Evolutionary conservation across 2,113 vertebrate genomes (phyloP).

Genomic region (Chionis minor): DNA sequence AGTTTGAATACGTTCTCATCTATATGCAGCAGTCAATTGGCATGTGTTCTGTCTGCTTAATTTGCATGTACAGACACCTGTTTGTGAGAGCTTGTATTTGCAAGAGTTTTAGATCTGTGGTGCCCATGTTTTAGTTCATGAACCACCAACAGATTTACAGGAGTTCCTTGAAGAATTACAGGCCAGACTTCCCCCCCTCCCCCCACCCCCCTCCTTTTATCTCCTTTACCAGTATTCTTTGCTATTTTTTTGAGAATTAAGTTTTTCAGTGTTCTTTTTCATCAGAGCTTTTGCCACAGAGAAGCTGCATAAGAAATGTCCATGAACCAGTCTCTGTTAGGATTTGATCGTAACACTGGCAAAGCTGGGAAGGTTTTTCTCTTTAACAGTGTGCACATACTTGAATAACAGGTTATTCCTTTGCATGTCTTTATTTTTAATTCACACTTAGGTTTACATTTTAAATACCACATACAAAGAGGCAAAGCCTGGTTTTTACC

Average conservation of each 20-base stretch:
- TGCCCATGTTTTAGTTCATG: neutral
- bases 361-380: neutral
- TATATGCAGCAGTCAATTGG: neutral
- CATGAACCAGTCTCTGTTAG: neutral
- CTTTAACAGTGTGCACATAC: neutral
- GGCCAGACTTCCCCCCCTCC: neutral
- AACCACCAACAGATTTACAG: neutral
- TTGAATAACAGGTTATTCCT: slow-evolving; percentile 47
- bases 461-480: neutral
- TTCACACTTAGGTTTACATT: neutral
- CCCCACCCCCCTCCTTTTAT: neutral
- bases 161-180: neutral
- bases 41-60: neutral
- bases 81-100: neutral
- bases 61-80: neutral
- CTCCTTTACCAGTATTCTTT: neutral
- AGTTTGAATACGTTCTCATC: neutral
- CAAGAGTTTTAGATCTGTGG: neutral
- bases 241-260: neutral
- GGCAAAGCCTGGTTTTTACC: neutral
- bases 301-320: neutral
- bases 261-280: neutral
- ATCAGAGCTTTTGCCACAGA: neutral
- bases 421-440: slow-evolving; percentile 32
- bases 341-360: neutral